A percentile compares a stretch with the other conserved stretches of the same genome.
Evolutionary conservation across 2,797 vertebrate species (phyloP).

Genomic region (Harpagifer antarcticus): DNA sequence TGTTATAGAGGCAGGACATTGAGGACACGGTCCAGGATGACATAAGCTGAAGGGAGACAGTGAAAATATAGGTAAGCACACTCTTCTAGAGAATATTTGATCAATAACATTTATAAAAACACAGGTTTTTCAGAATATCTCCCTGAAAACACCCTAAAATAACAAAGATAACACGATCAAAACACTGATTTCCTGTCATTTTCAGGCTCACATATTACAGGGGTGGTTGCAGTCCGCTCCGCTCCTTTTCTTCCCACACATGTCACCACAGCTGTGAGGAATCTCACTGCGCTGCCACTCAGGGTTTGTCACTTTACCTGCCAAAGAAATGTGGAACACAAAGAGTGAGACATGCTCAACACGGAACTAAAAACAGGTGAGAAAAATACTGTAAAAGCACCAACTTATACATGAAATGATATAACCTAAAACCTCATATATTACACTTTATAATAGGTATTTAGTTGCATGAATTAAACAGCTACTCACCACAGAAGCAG

Average conservation of each 20-base stretch:
- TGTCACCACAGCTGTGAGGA: constrained; percentile 98
- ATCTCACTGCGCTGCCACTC: constrained; percentile 99
- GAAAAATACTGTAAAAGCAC: not conserved
- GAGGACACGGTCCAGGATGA: constrained; percentile 97
- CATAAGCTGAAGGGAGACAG: constrained; percentile 87
- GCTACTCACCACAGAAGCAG: constrained; percentile 96
- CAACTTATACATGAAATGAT: not conserved
- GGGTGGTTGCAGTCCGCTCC: constrained; percentile 93
- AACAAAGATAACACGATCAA: not conserved
- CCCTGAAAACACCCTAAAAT: not conserved
- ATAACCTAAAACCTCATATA: not conserved
- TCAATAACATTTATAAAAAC: not conserved
- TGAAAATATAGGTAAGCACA: not conserved
- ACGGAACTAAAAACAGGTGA: not conserved
- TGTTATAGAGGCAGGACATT: constrained; percentile 94
- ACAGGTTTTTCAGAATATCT: not conserved
- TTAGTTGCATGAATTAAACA: not conserved
- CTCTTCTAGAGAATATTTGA: not conserved
- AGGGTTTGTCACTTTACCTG: constrained; percentile 96
- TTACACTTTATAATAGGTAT: not conserved
- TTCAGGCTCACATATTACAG: constrained; percentile 95
- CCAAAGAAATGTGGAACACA: constrained; percentile 13
- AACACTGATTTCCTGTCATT: not conserved
- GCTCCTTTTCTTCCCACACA: constrained; percentile 96
- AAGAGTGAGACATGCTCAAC: accelerated